These are phyloP conservation scores for Poecile montanus DNA, from an alignment of 2,797 vertebrate genomes.

Conservation along the genomic window DNA sequence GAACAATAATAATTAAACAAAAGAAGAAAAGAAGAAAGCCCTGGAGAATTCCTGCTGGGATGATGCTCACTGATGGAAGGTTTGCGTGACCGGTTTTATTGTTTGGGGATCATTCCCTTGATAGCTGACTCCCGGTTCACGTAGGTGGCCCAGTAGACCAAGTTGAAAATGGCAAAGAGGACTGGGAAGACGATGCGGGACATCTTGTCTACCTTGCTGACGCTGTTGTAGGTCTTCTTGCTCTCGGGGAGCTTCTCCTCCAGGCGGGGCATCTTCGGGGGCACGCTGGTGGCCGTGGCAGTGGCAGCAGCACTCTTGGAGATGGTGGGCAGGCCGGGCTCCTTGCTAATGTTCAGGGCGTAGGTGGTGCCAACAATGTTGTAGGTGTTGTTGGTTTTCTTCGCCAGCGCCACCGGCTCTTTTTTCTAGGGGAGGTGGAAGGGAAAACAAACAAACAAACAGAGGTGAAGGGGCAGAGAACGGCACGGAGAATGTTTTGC, in stretches of 20 bases:
- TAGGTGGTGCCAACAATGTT: slow-evolving; percentile 98
- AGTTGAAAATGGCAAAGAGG: slow-evolving; percentile 97
- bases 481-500: background rate
- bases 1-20: slow-evolving; percentile 17
- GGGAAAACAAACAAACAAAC: background rate
- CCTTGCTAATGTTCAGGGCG: slow-evolving; percentile 92
- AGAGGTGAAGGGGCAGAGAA: slow-evolving; percentile 4
- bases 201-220: slow-evolving; percentile 99
- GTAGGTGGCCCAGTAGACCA: slow-evolving; percentile 98
- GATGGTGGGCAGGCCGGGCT: slow-evolving; percentile 91
- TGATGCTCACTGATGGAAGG: slow-evolving; percentile 55
- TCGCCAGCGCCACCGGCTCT: slow-evolving; percentile 89
- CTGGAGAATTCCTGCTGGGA: slow-evolving; percentile 50
- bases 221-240: slow-evolving; percentile 97
- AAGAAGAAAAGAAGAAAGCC: slow-evolving; percentile 48
- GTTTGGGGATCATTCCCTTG: slow-evolving; percentile 91
- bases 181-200: slow-evolving; percentile 98
- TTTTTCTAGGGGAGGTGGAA: slow-evolving; percentile 86
- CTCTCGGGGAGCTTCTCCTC: slow-evolving; percentile 88
- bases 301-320: slow-evolving; percentile 84
- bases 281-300: slow-evolving; percentile 67
- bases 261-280: slow-evolving; percentile 81
- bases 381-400: slow-evolving; percentile 97
- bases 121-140: slow-evolving; percentile 96
- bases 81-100: slow-evolving; percentile 75